Evolutionary conservation across 2,888 invertebrate genomes (phyloP).

Genomic region (Willowsia nigromaculata): DNA sequence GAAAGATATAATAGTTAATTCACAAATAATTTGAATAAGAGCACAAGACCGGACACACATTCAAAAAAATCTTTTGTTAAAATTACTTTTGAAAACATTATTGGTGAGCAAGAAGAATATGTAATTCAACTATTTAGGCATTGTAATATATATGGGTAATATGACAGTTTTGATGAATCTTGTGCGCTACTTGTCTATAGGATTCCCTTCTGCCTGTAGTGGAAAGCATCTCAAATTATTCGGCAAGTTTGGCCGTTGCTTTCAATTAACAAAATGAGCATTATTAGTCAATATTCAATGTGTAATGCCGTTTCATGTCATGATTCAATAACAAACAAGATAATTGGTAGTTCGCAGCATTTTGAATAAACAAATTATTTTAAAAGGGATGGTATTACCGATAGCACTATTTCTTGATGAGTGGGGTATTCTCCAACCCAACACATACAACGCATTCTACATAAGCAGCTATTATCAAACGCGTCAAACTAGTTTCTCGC

Average conservation of each 20-base stretch:
- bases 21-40: too few species aligned
- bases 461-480: background rate
- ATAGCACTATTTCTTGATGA: too few species aligned
- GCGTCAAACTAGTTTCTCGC: slow-evolving; percentile 12
- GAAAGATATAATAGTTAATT: too few species aligned
- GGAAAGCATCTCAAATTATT: background rate
- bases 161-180: too few species aligned
- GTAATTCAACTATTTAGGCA: too few species aligned
- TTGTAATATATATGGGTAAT: too few species aligned
- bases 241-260: slow-evolving; percentile 23
- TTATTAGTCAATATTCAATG: slow-evolving; percentile 57
- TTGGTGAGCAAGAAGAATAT: too few species aligned
- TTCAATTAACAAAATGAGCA: slow-evolving; percentile 51
- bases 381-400: background rate
- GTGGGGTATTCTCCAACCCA: background rate
- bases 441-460: background rate
- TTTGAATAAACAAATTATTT: slow-evolving; percentile 27
- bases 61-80: too few species aligned
- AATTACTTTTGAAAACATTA: too few species aligned
- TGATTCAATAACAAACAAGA: slow-evolving; percentile 62
- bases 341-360: slow-evolving; percentile 45
- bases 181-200: too few species aligned
- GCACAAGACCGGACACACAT: too few species aligned
- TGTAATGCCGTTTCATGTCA: slow-evolving; percentile 34
- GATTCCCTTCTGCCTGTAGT: too few species aligned